A percentile compares a stretch with the other conserved stretches of the same genome.
phyloP scores from a whole-genome alignment of 2,888 invertebrate species.

The Trissoscelio sp. region DNA sequence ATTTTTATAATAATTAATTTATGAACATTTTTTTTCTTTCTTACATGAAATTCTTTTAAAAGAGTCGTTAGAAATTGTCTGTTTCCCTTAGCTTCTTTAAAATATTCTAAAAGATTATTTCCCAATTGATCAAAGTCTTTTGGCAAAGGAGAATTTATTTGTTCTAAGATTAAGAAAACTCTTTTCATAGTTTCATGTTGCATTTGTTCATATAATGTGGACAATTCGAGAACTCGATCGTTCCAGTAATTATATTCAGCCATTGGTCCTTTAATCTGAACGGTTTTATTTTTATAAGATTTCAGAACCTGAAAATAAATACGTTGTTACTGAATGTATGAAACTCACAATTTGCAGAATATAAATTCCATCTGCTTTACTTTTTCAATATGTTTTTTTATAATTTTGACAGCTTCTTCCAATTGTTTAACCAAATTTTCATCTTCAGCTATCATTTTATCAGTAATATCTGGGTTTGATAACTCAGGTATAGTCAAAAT shows the following conservation, averaged over 20 bases:
- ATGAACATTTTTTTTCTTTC: slow-evolving; percentile 5
- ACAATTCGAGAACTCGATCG: slow-evolving; percentile 90
- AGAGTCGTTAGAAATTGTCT: slow-evolving; percentile 90
- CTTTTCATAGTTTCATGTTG: slow-evolving; percentile 88
- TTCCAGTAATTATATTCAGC: slow-evolving; percentile 95
- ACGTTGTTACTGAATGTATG: too few relatives aligned
- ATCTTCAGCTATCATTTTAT: slow-evolving; percentile 84
- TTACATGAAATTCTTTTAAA: slow-evolving; percentile 88
- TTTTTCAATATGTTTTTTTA: slow-evolving; percentile 88
- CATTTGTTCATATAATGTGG: slow-evolving; percentile 91
- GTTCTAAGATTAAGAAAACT: slow-evolving; percentile 86
- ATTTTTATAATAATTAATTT: background rate
- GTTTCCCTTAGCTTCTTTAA: slow-evolving; percentile 90
- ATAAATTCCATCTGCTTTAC: too few relatives aligned
- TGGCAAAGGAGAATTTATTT: slow-evolving; percentile 83
- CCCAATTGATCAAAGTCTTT: slow-evolving; percentile 23
- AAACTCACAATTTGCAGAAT: too few relatives aligned
- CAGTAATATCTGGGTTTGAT: slow-evolving; percentile 80
- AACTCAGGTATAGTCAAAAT: slow-evolving; percentile 86
- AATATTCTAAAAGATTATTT: slow-evolving; percentile 83
- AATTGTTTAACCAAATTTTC: slow-evolving; percentile 85
- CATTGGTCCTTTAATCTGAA: slow-evolving; percentile 90
- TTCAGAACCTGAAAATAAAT: slow-evolving; percentile 74
- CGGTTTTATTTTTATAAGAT: slow-evolving; percentile 81
- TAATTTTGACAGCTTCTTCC: slow-evolving; percentile 87